Conservation (phyloP, 2,888 invertebrate genomes). For the Stenichneumon culpator region DNA sequence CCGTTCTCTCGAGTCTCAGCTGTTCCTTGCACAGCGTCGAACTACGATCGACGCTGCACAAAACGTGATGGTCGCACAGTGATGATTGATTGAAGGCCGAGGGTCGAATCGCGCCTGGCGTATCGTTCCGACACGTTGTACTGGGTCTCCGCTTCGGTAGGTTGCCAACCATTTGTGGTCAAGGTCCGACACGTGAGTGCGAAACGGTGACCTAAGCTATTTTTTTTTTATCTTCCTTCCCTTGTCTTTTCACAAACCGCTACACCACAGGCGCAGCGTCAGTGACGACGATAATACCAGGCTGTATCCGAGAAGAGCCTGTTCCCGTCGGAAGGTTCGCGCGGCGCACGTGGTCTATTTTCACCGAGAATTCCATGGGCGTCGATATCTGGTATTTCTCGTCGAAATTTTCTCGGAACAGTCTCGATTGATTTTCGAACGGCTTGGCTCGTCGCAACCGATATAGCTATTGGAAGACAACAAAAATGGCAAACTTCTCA, state of each 20-base stretch:
- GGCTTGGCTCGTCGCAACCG: too few species aligned
- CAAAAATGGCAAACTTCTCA: too few species aligned
- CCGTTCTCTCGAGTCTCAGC: slow-evolving; percentile 2
- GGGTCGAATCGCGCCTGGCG: slow-evolving; percentile 54
- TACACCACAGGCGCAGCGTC: background rate
- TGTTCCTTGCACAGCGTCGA: background rate
- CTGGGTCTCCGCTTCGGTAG: slow-evolving; percentile 25
- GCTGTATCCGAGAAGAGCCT: background rate
- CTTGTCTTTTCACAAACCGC: background rate
- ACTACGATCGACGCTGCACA: background rate
- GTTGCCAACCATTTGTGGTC: slow-evolving; percentile 61
- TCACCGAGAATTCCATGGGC: slow-evolving; percentile 51
- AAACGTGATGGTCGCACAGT: slow-evolving; percentile 36
- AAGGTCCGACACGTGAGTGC: slow-evolving; percentile 63
- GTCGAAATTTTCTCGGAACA: background rate
- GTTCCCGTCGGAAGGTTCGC: slow-evolving; percentile 1
- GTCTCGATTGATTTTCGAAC: background rate
- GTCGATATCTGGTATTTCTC: slow-evolving; percentile 23
- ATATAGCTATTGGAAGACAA: too few species aligned
- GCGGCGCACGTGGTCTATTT: slow-evolving; percentile 34
- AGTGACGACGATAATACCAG: background rate
- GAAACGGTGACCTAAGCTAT: slow-evolving; percentile 1
- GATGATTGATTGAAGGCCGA: slow-evolving; percentile 62
- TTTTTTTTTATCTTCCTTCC: background rate
- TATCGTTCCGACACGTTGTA: slow-evolving; percentile 16